These are phyloP conservation scores for Stylophora pistillata DNA, from an alignment of 64 coral and sea anemone genomes.

Conservation along the genomic window DNA sequence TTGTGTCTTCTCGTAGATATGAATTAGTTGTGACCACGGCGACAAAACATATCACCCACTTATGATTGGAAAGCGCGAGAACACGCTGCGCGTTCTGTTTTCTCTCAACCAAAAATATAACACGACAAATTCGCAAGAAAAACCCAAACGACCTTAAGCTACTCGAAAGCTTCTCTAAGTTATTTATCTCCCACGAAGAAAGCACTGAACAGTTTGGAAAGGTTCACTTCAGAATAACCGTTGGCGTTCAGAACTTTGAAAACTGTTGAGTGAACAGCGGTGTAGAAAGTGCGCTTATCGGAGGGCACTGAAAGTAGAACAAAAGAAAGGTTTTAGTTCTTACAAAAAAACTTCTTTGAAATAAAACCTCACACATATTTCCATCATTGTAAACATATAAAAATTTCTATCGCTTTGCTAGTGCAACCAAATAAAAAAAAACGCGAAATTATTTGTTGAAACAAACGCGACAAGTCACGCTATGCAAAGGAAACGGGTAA, in stretches of 20 bases:
- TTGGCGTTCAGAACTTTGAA: slow-evolving; percentile 62
- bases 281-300: neutral
- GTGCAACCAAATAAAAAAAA: too few species aligned
- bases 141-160: neutral
- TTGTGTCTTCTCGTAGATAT: too few species aligned
- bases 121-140: neutral
- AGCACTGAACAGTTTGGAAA: slow-evolving; percentile 77
- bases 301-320: neutral
- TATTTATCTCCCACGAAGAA: slow-evolving; percentile 39
- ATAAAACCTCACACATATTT: too few species aligned
- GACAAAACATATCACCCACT: neutral
- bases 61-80: neutral
- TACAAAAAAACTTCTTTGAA: too few species aligned
- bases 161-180: neutral
- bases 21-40: neutral
- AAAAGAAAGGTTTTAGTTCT: neutral
- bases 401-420: too few species aligned
- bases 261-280: slow-evolving; percentile 41
- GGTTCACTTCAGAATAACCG: slow-evolving; percentile 86
- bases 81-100: neutral
- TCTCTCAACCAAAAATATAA: neutral
- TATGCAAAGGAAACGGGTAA: too few species aligned
- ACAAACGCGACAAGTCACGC: too few species aligned
- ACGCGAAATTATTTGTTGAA: too few species aligned
- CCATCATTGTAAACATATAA: too few species aligned